phyloP scores from a whole-genome alignment of 1,140 invertebrate genomes.

The Vanessa tameamea region DNA sequence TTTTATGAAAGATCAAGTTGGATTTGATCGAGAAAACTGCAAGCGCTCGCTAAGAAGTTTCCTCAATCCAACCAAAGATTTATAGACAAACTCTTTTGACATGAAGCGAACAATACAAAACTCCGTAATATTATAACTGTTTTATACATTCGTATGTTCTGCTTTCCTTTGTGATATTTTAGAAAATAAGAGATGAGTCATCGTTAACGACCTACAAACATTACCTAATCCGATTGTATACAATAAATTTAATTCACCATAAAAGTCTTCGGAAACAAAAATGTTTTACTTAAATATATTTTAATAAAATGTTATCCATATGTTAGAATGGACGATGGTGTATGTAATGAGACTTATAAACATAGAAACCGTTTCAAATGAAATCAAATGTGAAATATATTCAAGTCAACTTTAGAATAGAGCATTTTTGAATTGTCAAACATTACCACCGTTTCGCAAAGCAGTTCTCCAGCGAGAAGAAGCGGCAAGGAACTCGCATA shows the following conservation, averaged over 20 bases:
- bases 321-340: too few relatives aligned
- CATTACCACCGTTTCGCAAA: too few relatives aligned
- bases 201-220: neutral
- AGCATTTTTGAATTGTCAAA: too few relatives aligned
- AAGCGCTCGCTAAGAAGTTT: constrained; percentile 18
- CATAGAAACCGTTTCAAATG: too few relatives aligned
- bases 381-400: too few relatives aligned
- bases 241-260: neutral
- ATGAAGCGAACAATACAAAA: constrained; percentile 9
- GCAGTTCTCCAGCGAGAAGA: too few relatives aligned
- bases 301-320: too few relatives aligned
- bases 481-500: too few relatives aligned
- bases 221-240: neutral
- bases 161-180: neutral
- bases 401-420: too few relatives aligned
- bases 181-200: neutral
- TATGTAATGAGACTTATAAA: too few relatives aligned
- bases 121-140: neutral
- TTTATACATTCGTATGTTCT: neutral
- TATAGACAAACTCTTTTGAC: constrained; percentile 23
- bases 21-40: constrained; percentile 16
- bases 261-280: too few relatives aligned
- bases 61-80: constrained; percentile 18
- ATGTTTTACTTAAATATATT: too few relatives aligned
- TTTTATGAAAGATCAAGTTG: constrained; percentile 22